Conservation (phyloP, 2,797 vertebrate species). For the Siniperca undulata region DNA sequence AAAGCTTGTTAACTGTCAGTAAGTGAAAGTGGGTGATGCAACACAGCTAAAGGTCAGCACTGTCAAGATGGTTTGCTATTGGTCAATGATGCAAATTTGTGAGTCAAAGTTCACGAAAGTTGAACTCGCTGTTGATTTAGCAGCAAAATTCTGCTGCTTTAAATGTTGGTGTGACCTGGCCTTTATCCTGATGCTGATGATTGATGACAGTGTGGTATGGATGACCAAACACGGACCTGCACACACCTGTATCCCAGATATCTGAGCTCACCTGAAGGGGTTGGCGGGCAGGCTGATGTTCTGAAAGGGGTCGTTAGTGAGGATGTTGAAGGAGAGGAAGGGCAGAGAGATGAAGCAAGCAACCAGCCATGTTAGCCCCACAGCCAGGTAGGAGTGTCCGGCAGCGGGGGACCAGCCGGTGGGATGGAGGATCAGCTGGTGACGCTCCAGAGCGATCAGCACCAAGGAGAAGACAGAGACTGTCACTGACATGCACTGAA, state of each 20-base stretch:
- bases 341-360: constrained; percentile 87
- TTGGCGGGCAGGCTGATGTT: constrained; percentile 86
- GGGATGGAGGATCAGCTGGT: constrained; percentile 88
- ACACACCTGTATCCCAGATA: neutral
- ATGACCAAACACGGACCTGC: neutral
- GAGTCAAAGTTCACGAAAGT: too few species aligned
- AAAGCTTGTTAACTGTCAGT: too few species aligned
- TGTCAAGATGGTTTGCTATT: too few species aligned
- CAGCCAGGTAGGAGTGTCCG: constrained; percentile 86
- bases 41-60: too few species aligned
- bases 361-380: constrained; percentile 85
- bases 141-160: neutral
- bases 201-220: too few species aligned
- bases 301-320: constrained; percentile 86
- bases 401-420: constrained; percentile 86
- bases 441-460: constrained; percentile 87
- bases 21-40: too few species aligned
- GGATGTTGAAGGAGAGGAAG: constrained; percentile 87
- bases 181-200: neutral
- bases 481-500: constrained; percentile 87
- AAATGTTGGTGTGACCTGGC: neutral
- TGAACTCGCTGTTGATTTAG: neutral
- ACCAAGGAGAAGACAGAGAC: constrained; percentile 88
- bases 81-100: too few species aligned
- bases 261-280: constrained; percentile 75